phyloP scores from a whole-genome alignment of 2,113 vertebrate species.

The Corythornis cristatus region DNA sequence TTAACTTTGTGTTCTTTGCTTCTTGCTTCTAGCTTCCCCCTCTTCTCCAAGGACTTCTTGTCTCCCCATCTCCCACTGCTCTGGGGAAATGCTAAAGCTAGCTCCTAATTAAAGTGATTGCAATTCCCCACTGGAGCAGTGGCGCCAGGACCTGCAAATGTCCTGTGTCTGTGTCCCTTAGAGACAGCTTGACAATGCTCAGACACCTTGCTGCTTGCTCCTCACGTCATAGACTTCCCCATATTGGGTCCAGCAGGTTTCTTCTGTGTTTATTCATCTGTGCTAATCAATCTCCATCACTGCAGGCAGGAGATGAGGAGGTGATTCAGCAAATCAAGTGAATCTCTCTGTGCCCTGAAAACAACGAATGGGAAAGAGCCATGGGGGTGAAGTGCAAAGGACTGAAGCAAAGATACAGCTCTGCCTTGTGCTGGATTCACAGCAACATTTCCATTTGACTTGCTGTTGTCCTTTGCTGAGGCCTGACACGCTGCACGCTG shows the following conservation, averaged over 20 bases:
- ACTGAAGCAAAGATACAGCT: neutral
- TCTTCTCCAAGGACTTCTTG: neutral
- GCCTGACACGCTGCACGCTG: neutral
- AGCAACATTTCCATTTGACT: neutral
- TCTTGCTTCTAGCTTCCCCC: neutral
- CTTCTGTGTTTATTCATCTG: slow-evolving; percentile 30
- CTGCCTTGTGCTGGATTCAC: neutral
- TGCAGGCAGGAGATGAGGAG: neutral
- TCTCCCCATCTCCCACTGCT: neutral
- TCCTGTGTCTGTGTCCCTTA: neutral
- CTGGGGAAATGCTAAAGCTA: slow-evolving; percentile 19
- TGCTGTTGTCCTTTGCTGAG: neutral
- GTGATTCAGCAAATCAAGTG: neutral
- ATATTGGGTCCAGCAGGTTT: neutral
- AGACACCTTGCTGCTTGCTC: slow-evolving; percentile 16
- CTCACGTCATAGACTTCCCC: neutral
- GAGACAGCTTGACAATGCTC: neutral
- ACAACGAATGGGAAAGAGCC: neutral
- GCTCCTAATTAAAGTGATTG: slow-evolving; percentile 65
- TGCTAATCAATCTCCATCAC: slow-evolving; percentile 5
- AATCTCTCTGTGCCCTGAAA: neutral
- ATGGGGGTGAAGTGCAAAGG: neutral
- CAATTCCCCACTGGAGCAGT: slow-evolving; percentile 60
- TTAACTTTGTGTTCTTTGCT: neutral
- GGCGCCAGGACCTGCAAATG: slow-evolving; percentile 62